phyloP scores from a whole-genome alignment of 2,113 vertebrate genomes.

The Suncus etruscus region DNA sequence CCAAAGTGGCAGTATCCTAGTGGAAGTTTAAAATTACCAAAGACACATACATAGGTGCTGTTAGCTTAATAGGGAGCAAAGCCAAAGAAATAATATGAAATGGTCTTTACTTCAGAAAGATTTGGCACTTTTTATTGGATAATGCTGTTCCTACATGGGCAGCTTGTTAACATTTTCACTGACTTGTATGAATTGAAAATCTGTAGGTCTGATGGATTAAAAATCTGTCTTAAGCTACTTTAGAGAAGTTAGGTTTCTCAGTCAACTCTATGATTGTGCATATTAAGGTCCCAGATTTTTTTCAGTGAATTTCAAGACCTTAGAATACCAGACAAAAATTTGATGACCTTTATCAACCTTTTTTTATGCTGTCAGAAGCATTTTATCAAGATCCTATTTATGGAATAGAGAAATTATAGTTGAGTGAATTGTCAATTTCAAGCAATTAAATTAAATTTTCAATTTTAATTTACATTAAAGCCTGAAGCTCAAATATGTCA shows the following conservation, averaged over 20 bases:
- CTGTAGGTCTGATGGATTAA: neutral
- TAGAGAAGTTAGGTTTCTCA: neutral
- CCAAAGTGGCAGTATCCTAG: neutral
- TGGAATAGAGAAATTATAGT: neutral
- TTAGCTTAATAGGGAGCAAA: neutral
- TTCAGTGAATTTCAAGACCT: neutral
- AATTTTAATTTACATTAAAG: neutral
- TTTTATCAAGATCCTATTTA: neutral
- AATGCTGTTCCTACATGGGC: neutral
- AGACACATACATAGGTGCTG: neutral
- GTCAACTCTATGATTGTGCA: neutral
- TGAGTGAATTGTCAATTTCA: neutral
- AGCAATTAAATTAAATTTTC: no score
- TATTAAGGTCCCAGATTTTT: neutral
- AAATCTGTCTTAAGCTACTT: neutral
- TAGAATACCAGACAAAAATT: neutral
- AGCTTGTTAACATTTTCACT: neutral
- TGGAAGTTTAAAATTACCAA: neutral
- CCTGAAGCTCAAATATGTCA: neutral
- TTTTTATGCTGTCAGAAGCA: neutral
- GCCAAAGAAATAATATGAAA: neutral
- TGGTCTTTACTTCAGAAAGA: neutral
- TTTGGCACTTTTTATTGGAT: neutral
- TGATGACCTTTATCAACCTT: neutral
- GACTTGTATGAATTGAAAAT: neutral